Percentiles rank a stretch among this genome's conserved stretches.
These are phyloP conservation scores for Drosophila longiperda DNA, from an alignment of 2,888 invertebrate genomes.

Conservation along the genomic window DNA sequence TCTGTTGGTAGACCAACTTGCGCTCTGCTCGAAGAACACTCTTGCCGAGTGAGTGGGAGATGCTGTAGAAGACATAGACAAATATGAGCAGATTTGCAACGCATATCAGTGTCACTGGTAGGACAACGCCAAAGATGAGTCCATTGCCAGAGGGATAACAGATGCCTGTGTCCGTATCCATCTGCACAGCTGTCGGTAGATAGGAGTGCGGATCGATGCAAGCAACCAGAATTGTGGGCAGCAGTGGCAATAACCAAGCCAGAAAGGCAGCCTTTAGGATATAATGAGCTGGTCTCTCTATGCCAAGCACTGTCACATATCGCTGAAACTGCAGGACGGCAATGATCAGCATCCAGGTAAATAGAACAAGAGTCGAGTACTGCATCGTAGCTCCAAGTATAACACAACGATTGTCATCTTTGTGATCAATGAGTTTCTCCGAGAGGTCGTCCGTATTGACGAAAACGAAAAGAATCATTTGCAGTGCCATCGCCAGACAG, in stretches of 20 bases:
- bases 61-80: slow-evolving; percentile 85
- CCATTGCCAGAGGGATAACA: slow-evolving; percentile 87
- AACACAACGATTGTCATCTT: slow-evolving; percentile 85
- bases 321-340: slow-evolving; percentile 89
- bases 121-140: slow-evolving; percentile 86
- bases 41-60: slow-evolving; percentile 84
- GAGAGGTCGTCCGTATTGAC: slow-evolving; percentile 73
- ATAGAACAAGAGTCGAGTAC: slow-evolving; percentile 89
- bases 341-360: slow-evolving; percentile 90
- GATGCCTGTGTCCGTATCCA: slow-evolving; percentile 79
- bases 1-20: slow-evolving; percentile 85
- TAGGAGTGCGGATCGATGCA: slow-evolving; percentile 86
- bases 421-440: slow-evolving; percentile 59
- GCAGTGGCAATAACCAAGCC: slow-evolving; percentile 88
- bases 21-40: slow-evolving; percentile 79
- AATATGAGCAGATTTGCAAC: slow-evolving; percentile 86
- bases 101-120: slow-evolving; percentile 86
- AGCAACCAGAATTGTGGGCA: slow-evolving; percentile 86
- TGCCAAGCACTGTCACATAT: slow-evolving; percentile 88
- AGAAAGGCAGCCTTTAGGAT: slow-evolving; percentile 88
- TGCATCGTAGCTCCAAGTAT: slow-evolving; percentile 88
- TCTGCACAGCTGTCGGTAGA: slow-evolving; percentile 77
- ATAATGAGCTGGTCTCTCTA: slow-evolving; percentile 86
- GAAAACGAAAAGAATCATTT: slow-evolving; percentile 85
- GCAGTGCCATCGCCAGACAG: slow-evolving; percentile 87